phyloP scores from a whole-genome alignment of 2,797 vertebrate genomes.

The Ptychobarbus kaznakovi region DNA sequence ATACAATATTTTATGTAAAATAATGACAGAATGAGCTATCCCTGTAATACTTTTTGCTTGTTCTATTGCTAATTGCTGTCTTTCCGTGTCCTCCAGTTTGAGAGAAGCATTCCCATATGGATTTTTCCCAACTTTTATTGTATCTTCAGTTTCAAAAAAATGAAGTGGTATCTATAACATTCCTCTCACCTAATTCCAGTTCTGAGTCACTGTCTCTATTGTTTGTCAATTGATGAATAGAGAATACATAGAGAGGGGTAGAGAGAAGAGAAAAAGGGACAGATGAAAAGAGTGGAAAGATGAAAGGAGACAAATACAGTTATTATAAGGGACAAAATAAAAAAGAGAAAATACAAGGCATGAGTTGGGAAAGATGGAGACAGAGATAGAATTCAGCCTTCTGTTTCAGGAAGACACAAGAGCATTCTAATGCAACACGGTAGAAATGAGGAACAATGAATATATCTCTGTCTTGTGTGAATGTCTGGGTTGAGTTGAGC shows the following conservation, averaged over 20 bases:
- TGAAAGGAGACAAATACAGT: slow-evolving; percentile 50
- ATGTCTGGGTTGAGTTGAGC: background rate
- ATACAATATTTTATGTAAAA: background rate
- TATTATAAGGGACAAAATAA: slow-evolving; percentile 37
- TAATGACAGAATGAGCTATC: background rate
- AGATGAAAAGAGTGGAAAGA: slow-evolving; percentile 55
- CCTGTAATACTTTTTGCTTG: background rate
- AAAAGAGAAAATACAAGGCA: slow-evolving; percentile 4
- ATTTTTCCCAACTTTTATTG: background rate
- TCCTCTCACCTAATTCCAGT: slow-evolving; percentile 11
- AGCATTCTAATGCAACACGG: slow-evolving; percentile 9
- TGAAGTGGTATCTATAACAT: slow-evolving; percentile 11
- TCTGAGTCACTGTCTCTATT: slow-evolving; percentile 8
- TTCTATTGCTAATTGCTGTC: background rate
- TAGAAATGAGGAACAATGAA: background rate
- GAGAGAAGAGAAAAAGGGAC: slow-evolving; percentile 19
- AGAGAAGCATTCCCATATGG: background rate
- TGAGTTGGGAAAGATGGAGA: slow-evolving; percentile 3
- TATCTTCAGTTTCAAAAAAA: background rate
- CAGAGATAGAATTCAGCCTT: background rate
- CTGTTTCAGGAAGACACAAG: slow-evolving; percentile 35
- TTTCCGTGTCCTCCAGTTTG: background rate
- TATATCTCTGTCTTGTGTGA: background rate
- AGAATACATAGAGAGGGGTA: slow-evolving; percentile 10
- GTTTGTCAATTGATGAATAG: slow-evolving; percentile 22